Percentiles rank a stretch among this genome's conserved stretches.
phyloP scores from a whole-genome alignment of 64 coral and sea anemone genomes.

The Trachythela sp. region DNA sequence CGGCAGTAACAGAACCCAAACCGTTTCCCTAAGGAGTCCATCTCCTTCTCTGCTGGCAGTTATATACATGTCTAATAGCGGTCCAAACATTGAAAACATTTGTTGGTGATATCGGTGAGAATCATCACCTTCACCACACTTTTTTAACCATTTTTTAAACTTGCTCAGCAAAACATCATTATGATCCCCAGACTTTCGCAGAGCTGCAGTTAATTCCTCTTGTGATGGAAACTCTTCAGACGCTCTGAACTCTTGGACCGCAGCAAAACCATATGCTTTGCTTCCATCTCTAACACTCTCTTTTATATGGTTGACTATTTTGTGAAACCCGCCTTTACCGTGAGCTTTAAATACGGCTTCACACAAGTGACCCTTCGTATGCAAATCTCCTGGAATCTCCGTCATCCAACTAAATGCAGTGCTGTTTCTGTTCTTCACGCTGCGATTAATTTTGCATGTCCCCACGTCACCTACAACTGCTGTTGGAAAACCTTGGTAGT shows the following conservation, averaged over 20 bases:
- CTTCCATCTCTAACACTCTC: not conserved
- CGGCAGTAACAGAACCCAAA: not conserved
- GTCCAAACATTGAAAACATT: not conserved
- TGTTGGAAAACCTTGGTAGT: not conserved
- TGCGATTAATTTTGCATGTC: not conserved
- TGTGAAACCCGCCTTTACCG: not conserved
- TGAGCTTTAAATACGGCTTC: constrained; percentile 1
- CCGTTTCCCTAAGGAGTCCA: not conserved
- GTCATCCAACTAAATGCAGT: not conserved
- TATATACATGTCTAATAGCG: not conserved
- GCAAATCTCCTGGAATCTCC: not conserved
- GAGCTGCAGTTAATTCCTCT: not conserved
- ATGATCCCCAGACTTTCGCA: not conserved
- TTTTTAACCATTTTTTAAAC: not conserved
- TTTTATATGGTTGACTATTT: not conserved
- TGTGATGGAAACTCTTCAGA: not conserved
- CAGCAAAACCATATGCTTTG: not conserved
- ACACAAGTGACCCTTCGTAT: not conserved
- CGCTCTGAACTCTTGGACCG: not conserved
- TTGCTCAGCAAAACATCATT: not conserved
- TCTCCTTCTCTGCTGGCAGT: not conserved
- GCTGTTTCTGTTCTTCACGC: constrained; percentile 7
- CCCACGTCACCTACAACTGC: constrained; percentile 16
- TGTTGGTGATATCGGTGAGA: not conserved
- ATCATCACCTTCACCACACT: not conserved